Conservation (phyloP, 1,140 invertebrate species). For the Planococcus citri region DNA sequence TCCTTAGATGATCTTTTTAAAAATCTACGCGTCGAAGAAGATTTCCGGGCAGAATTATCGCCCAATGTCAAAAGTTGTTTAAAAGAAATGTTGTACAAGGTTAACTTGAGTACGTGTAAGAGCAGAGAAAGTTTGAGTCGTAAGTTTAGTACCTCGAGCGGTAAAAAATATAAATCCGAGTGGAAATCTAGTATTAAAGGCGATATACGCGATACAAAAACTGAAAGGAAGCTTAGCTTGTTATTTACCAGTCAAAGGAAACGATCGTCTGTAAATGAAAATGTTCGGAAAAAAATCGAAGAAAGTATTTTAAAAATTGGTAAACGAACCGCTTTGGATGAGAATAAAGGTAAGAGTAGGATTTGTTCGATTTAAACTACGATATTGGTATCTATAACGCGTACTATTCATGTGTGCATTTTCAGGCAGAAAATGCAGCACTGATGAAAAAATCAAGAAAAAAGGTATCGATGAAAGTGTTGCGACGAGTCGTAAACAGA, state of each 20-base stretch:
- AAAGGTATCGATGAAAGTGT: not conserved
- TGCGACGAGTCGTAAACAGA: not conserved
- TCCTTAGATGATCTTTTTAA: not conserved
- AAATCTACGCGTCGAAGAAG: not conserved
- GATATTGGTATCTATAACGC: no score
- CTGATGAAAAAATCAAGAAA: not conserved
- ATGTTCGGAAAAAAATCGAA: not conserved
- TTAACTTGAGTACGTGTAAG: not conserved
- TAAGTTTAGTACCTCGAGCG: not conserved
- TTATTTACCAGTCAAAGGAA: not conserved
- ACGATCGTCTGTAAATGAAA: not conserved
- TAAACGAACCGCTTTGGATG: not conserved
- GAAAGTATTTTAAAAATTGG: not conserved
- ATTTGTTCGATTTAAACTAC: no score
- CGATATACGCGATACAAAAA: not conserved
- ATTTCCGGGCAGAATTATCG: no score
- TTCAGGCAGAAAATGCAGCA: not conserved
- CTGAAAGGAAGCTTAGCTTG: not conserved
- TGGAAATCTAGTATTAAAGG: not conserved
- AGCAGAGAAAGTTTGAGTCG: not conserved
- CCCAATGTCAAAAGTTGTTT: no score
- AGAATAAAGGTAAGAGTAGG: not conserved
- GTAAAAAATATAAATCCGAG: not conserved
- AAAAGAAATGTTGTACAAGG: not conserved
- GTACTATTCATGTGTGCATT: no score